Evolutionary conservation across 2,888 invertebrate genomes (phyloP).

Genomic region (Tachina grossa): DNA sequence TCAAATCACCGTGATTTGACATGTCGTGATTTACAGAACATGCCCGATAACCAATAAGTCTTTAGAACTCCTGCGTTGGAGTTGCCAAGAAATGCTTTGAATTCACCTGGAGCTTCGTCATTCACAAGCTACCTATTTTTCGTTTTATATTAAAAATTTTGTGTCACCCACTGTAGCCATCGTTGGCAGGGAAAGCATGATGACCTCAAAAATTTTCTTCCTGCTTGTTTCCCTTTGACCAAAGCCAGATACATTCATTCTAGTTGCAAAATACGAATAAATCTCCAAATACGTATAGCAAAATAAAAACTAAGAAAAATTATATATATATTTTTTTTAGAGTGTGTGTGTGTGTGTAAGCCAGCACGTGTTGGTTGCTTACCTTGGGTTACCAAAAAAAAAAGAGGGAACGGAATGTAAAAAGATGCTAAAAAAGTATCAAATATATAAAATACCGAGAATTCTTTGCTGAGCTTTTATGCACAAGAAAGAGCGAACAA

Average conservation of each 20-base stretch:
- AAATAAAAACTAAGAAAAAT: not conserved
- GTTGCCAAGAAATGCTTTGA: too few relatives aligned
- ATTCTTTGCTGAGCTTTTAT: conserved; percentile 63
- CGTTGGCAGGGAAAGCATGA: not conserved
- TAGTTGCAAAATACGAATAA: not conserved
- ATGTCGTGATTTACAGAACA: too few relatives aligned
- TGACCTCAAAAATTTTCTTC: conserved; percentile 14
- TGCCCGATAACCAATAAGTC: too few relatives aligned
- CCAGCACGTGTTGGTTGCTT: conserved; percentile 29
- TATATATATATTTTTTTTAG: not conserved
- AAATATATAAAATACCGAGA: conserved; percentile 58
- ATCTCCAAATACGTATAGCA: not conserved
- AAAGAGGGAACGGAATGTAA: not conserved
- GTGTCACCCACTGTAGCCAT: too few relatives aligned
- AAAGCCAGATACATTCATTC: not conserved
- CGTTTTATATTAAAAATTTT: too few relatives aligned
- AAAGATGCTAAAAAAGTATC: conserved; percentile 30
- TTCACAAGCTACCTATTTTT: too few relatives aligned
- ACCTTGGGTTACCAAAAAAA: conserved; percentile 10
- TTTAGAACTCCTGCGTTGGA: too few relatives aligned
- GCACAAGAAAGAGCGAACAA: not conserved
- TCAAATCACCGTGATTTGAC: too few relatives aligned
- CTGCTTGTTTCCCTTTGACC: not conserved
- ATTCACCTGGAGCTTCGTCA: too few relatives aligned
- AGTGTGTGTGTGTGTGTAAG: not conserved